These are phyloP conservation scores for Luehdorfia chinensis DNA, from an alignment of 1,140 invertebrate species.

Conservation along the genomic window DNA sequence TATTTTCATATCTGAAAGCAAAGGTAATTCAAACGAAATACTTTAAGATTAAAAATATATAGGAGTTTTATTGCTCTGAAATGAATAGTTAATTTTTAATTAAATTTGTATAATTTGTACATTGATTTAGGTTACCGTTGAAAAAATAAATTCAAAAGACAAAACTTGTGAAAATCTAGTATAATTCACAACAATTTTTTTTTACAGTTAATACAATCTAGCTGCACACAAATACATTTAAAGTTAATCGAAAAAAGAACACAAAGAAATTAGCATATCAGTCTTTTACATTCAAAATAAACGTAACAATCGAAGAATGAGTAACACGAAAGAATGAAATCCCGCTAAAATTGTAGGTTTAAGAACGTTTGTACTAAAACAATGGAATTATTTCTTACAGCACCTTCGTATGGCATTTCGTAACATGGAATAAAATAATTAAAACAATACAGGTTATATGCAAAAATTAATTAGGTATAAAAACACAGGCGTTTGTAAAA, in stretches of 20 bases:
- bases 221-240: constrained; percentile 11
- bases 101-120: too few species aligned
- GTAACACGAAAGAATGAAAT: constrained; percentile 19
- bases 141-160: too few species aligned
- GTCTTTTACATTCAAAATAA: constrained; percentile 45
- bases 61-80: too few species aligned
- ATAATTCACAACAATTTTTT: too few species aligned
- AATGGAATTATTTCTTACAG: constrained; percentile 42
- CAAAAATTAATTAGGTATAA: background rate
- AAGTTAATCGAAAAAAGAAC: constrained; percentile 31
- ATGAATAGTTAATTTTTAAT: too few species aligned
- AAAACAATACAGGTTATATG: constrained; percentile 13
- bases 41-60: too few species aligned
- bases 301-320: constrained; percentile 27
- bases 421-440: constrained; percentile 15
- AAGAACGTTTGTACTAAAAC: constrained; percentile 35
- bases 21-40: too few species aligned
- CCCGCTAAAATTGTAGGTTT: constrained; percentile 5
- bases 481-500: background rate
- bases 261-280: constrained; percentile 49
- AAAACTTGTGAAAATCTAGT: too few species aligned
- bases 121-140: too few species aligned
- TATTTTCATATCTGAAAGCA: too few species aligned
- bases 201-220: constrained; percentile 17
- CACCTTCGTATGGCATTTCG: constrained; percentile 36